Conservation (phyloP, 2,888 invertebrate species). For the Acanthopleura granulata region DNA sequence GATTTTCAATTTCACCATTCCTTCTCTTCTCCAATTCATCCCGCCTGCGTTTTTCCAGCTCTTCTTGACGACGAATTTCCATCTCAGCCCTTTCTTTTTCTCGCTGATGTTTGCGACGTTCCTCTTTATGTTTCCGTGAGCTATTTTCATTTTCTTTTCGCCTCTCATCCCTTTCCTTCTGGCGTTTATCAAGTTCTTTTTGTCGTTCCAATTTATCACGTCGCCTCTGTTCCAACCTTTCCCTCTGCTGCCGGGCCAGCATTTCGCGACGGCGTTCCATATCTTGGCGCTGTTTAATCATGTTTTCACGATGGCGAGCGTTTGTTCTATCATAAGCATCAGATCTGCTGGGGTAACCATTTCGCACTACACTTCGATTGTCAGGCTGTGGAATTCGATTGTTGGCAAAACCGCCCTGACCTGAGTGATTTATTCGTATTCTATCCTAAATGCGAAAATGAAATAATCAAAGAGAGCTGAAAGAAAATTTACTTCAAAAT, state of each 20-base stretch:
- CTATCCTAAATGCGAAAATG: conserved; percentile 9
- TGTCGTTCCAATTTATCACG: background rate
- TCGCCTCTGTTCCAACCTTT: background rate
- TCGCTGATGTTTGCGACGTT: background rate
- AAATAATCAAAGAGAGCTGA: background rate
- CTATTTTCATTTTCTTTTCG: background rate
- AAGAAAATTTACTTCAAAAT: too few relatives aligned
- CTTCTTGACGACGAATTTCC: conserved; percentile 10
- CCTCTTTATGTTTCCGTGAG: background rate
- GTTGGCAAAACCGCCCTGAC: background rate
- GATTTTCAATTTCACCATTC: background rate
- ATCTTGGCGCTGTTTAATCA: background rate
- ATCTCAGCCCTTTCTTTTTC: conserved; percentile 4
- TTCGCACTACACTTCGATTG: background rate
- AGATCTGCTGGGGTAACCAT: background rate
- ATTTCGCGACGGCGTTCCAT: background rate
- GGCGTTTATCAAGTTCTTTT: background rate
- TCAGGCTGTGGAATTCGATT: conserved; percentile 5
- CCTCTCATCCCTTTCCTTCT: background rate
- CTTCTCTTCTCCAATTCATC: background rate
- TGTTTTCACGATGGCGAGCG: background rate
- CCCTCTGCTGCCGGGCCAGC: background rate
- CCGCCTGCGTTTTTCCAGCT: conserved; percentile 5
- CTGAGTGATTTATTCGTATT: background rate
- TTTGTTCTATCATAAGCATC: background rate